Evolutionary conservation across 2,797 vertebrate species (phyloP).

Genomic region (Novumbra hubbsi): DNA sequence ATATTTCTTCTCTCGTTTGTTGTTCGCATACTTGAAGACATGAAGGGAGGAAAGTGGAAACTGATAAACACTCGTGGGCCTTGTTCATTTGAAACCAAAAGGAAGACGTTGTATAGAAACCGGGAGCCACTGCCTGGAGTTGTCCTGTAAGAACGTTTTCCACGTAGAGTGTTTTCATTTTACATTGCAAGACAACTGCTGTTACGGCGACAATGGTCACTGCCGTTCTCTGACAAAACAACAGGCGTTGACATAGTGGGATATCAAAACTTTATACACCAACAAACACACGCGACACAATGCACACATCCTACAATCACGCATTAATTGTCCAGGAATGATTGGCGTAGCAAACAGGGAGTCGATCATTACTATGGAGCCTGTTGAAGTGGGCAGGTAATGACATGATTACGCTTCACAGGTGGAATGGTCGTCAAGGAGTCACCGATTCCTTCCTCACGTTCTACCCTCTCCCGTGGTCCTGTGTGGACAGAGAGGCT

Average conservation of each 20-base stretch:
- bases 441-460: slow-evolving; percentile 60
- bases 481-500: slow-evolving; percentile 46
- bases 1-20: slow-evolving; percentile 71
- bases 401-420: slow-evolving; percentile 70
- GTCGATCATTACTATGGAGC: slow-evolving; percentile 72
- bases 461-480: slow-evolving; percentile 37
- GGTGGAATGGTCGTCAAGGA: slow-evolving; percentile 69
- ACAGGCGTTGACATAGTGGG: slow-evolving; percentile 39
- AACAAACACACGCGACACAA: slow-evolving; percentile 9
- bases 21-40: slow-evolving; percentile 60
- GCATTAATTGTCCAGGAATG: slow-evolving; percentile 61
- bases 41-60: background rate
- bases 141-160: background rate
- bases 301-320: slow-evolving; percentile 54
- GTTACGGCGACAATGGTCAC: too few relatives aligned
- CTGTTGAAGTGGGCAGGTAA: slow-evolving; percentile 64
- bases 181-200: too few relatives aligned
- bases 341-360: slow-evolving; percentile 64
- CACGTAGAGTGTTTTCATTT: too few relatives aligned
- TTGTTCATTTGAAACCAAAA: background rate
- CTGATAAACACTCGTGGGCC: slow-evolving; percentile 3
- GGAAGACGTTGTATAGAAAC: background rate
- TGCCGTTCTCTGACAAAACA: background rate
- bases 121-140: background rate
- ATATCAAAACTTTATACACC: slow-evolving; percentile 51